phyloP scores from a whole-genome alignment of 2,888 invertebrate genomes.

The Chironomus riparius region DNA sequence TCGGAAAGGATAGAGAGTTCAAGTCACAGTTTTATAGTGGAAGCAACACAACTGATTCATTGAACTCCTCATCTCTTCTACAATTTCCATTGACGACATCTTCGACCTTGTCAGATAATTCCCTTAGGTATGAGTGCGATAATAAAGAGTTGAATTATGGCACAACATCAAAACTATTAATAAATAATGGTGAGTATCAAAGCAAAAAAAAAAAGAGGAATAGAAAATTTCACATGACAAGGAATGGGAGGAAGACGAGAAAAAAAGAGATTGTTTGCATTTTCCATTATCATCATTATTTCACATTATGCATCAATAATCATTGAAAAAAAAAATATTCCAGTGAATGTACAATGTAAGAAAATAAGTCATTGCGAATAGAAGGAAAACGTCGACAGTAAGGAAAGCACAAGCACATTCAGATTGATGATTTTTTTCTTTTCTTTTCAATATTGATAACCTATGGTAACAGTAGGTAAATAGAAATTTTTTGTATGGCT shows the following conservation, averaged over 20 bases:
- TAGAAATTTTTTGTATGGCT: neutral
- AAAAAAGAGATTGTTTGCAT: neutral
- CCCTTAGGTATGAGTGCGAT: too few relatives aligned
- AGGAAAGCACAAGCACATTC: neutral
- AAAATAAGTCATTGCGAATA: too few relatives aligned
- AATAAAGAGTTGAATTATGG: too few relatives aligned
- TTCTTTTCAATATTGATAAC: neutral
- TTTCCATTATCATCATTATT: neutral
- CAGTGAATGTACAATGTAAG: neutral
- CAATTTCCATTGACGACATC: constrained; percentile 3
- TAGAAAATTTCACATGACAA: neutral
- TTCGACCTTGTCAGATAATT: neutral
- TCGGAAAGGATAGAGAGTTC: neutral
- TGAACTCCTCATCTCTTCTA: neutral
- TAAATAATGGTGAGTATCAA: too few relatives aligned
- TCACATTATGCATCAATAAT: neutral
- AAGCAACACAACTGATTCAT: neutral
- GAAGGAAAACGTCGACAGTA: too few relatives aligned
- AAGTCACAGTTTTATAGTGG: neutral
- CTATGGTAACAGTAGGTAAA: neutral
- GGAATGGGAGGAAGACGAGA: neutral
- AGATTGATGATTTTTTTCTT: neutral
- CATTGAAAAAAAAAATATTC: neutral
- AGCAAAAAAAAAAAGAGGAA: neutral
- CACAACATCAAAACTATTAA: too few relatives aligned